These are phyloP conservation scores for Pyrochroa serraticornis DNA, from an alignment of 2,888 invertebrate genomes.

Conservation along the genomic window DNA sequence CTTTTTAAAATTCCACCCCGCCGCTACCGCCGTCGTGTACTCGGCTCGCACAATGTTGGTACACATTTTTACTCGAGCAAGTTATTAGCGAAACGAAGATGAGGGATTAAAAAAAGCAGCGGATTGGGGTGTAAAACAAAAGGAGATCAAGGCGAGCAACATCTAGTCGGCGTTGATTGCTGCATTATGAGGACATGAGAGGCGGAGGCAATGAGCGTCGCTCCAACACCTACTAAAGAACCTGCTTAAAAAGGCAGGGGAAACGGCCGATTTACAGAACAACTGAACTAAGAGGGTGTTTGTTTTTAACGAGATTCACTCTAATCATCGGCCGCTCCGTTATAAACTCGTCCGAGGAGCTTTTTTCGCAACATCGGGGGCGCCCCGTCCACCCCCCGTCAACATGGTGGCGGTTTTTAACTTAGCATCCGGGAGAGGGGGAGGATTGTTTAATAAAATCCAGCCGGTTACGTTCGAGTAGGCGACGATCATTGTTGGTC, in stretches of 20 bases:
- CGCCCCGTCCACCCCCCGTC: no score
- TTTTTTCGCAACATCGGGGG: conserved; percentile 7
- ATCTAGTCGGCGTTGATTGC: conserved; percentile 53
- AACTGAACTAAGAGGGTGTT: conserved; percentile 56
- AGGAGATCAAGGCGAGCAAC: conserved; percentile 48
- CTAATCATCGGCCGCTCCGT: conserved; percentile 51
- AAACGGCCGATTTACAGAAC: conserved; percentile 53
- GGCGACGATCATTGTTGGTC: no score
- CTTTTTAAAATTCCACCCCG: conserved; percentile 54
- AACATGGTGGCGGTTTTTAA: no score
- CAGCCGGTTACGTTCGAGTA: no score
- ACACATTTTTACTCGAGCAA: conserved; percentile 47
- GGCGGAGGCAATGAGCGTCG: conserved; percentile 37
- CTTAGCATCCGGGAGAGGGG: no score
- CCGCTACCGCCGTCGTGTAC: no score
- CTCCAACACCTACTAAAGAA: conserved; percentile 53
- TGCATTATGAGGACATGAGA: conserved; percentile 48
- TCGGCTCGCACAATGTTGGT: conserved; percentile 33
- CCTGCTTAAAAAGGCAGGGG: conserved; percentile 50
- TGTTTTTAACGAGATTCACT: conserved; percentile 58
- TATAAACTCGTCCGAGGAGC: conserved; percentile 43
- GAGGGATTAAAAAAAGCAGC: conserved; percentile 49
- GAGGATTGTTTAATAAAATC: conserved; percentile 20
- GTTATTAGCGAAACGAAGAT: conserved; percentile 53
- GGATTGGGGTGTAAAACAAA: conserved; percentile 51